Evolutionary conservation across 1,140 invertebrate genomes (phyloP), one percentile per base, ranked within the genome.

Genomic region (Bicyclus anynana): DNA sequence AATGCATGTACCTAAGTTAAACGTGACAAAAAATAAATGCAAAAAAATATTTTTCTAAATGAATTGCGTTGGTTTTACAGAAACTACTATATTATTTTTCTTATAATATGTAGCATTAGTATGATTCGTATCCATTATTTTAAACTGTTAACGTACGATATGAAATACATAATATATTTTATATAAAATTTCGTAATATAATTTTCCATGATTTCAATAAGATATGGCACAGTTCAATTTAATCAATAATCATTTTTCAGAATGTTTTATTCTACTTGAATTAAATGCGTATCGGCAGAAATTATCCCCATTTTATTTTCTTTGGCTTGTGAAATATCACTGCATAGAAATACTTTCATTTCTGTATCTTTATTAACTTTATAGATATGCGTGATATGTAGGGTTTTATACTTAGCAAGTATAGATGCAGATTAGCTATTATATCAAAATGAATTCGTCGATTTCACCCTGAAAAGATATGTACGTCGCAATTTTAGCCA

Each of bases 321-420:
- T 88, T 88, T 86, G 84, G 83, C 74, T 84, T 84, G 78, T 76
- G 83, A 83, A 74, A 77, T 87, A 86, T 87, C 84, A 87, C 84
- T 69, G 74, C 73, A 69, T 84, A 76, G 69, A 71, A 75, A 79
- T 81, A 77, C 71, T 74, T 80, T 66, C 49, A 64, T 69, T 70
- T 59, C 59, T 68, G 69, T 74, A 62, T 62, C 58, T 51, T 72
- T 62, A 69, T 52, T 20, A 38, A n/a, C 48, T 58, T 60, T 69
- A 70, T 72, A 70, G 54, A 68, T 72, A 74, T 68, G 46, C 79
- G 80, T 85, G 84, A 87, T 87, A 87, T 87, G 84, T 87, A 61
- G 72, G 61, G 52, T 59, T 62, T 50, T 66, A 66, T 57, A 65
- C 64, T 66, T 61, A 62, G 2, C 51, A 37, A 58, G 58, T 62